These are phyloP conservation scores for Bos javanicus DNA, from an alignment of 2,113 vertebrate genomes.

Conservation along the genomic window DNA sequence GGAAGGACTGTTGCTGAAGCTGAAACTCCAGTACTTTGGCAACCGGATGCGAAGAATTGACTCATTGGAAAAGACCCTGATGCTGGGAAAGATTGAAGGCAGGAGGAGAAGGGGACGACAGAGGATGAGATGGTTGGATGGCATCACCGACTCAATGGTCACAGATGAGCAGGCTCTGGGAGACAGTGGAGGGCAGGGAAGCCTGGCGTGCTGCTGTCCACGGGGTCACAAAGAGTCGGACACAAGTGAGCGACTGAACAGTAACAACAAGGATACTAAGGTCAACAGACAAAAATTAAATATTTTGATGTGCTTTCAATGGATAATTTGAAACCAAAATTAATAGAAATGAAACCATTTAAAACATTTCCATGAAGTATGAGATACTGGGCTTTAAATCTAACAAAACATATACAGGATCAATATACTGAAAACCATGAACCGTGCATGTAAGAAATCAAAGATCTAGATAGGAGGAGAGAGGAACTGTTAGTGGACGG, in stretches of 20 bases:
- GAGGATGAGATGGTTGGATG: neutral
- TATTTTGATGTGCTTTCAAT: neutral
- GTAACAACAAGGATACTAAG: neutral
- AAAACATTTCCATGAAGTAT: neutral
- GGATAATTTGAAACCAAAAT: neutral
- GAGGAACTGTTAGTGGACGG: neutral
- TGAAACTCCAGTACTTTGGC: neutral
- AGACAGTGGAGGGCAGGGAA: rapidly evolving
- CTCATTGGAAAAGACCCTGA: neutral
- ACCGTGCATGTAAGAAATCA: neutral
- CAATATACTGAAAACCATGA: neutral
- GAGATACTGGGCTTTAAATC: neutral
- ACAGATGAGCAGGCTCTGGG: neutral
- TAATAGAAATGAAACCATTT: neutral
- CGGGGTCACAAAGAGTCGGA: neutral
- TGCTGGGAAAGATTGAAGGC: neutral
- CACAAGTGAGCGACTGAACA: neutral
- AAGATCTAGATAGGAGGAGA: neutral
- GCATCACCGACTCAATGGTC: rapidly evolving
- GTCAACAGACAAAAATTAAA: neutral
- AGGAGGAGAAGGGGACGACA: neutral
- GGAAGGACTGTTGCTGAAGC: neutral
- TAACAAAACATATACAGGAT: neutral
- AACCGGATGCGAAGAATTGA: rapidly evolving
- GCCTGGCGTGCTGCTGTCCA: rapidly evolving